Percentiles rank a stretch among this genome's conserved stretches.
Evolutionary conservation across 2,113 vertebrate genomes (phyloP).

Genomic region (Mustela nigripes): DNA sequence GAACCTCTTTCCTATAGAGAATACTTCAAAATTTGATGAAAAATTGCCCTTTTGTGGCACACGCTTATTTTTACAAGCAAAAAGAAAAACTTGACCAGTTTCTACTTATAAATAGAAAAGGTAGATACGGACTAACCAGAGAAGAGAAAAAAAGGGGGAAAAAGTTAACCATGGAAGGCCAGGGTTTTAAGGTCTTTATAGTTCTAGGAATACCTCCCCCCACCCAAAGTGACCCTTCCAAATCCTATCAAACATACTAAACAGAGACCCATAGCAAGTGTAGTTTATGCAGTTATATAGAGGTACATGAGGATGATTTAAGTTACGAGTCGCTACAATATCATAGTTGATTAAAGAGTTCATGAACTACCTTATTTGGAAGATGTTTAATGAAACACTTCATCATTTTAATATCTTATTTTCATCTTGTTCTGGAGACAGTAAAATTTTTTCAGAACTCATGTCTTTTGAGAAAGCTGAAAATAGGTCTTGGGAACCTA

Average conservation of each 20-base stretch:
- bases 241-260: background rate
- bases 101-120: constrained; percentile 35
- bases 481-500: background rate
- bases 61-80: background rate
- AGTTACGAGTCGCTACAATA: background rate
- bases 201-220: background rate
- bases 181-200: background rate
- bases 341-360: background rate
- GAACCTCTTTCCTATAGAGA: background rate
- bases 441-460: background rate
- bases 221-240: background rate
- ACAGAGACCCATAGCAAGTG: background rate
- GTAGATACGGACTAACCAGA: background rate
- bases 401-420: background rate
- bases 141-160: background rate
- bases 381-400: background rate
- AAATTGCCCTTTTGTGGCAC: background rate
- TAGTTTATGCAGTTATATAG: background rate
- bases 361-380: background rate
- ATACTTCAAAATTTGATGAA: background rate
- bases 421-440: background rate
- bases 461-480: background rate
- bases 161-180: background rate
- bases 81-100: background rate
- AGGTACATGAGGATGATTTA: background rate